A percentile compares a stretch with the other conserved stretches of the same genome.
Conservation (phyloP, 2,797 vertebrate genomes). For the Sebastolobus alascanus region DNA sequence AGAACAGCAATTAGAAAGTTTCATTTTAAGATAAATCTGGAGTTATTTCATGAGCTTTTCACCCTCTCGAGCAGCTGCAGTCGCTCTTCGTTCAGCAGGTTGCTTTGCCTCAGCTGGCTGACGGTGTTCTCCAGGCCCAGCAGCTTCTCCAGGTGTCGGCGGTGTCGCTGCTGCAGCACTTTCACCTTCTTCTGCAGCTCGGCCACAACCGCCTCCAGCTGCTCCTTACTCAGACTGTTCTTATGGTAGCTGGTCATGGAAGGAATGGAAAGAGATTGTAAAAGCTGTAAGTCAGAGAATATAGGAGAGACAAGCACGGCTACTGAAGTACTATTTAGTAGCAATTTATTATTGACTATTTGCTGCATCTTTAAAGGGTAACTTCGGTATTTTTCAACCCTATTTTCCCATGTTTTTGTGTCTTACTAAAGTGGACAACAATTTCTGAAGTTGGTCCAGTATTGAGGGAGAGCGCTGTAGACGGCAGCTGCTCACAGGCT, state of each 20-base stretch:
- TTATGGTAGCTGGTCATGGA: constrained; percentile 78
- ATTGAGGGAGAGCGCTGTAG: too few relatives aligned
- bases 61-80: constrained; percentile 82
- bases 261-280: background rate
- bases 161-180: constrained; percentile 85
- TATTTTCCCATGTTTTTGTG: too few relatives aligned
- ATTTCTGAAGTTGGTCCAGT: too few relatives aligned
- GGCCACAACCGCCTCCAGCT: constrained; percentile 77
- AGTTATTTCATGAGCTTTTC: background rate
- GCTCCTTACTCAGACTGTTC: constrained; percentile 80
- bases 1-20: background rate
- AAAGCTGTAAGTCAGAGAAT: background rate
- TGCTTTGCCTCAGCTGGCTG: constrained; percentile 81
- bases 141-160: constrained; percentile 84
- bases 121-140: constrained; percentile 84
- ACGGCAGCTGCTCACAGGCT: too few relatives aligned
- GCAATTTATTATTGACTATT: background rate
- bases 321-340: background rate
- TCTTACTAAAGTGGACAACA: too few relatives aligned
- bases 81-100: constrained; percentile 80
- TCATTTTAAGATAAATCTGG: background rate
- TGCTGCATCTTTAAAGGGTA: background rate
- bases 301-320: background rate
- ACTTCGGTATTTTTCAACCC: too few relatives aligned
- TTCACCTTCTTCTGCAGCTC: constrained; percentile 86